Evolutionary conservation across 2,797 vertebrate species (phyloP), one percentile per base, ranked within the genome.

Genomic region (Antennarius maculatus): DNA sequence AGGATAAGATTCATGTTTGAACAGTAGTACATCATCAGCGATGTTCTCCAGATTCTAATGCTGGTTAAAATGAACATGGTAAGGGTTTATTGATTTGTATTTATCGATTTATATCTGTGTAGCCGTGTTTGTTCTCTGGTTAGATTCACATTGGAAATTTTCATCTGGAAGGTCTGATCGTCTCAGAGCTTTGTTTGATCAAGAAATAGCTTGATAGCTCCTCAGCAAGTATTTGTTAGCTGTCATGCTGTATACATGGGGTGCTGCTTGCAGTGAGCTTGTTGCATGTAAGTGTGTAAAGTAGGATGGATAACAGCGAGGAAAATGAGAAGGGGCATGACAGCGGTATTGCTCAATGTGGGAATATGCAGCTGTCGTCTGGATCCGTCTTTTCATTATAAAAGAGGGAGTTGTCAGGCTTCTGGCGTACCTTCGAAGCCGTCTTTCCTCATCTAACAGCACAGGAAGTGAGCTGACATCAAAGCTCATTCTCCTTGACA

Each of bases 191-290:
- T 65, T 63, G 59, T 78, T 79, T 78, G 66, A 80, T 88, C 63
- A 79, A 77, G 86, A 61, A 69, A 62, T 28, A 67, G 69, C 84
- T 80, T 88, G 82, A 88, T 79, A 77, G 75, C 69, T 81, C 37
- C 75, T 57, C 68, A 56, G 66, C 55, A 46, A 81, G 81, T 71
- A 66, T 80, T 79, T 72, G 60, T 49, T 76, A 78, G 69, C 48
- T 34, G 62, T 71, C 66, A 77, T 6, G 51, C 53, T 66, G 62
- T 54, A 29, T 64, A 71, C 41, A 47, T 23, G 61, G 61, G 58
- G 66, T 41, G 64, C 48, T 65, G 50, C 53, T 55, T 69, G 67
- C 62, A 17, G 59, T 59, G 29, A 56, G 60, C 7, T 62, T 63
- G 34, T 73, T 75, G 29, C 29, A 56, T 53, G 47, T 50, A 18